Percentiles rank a stretch among this genome's conserved stretches.
Evolutionary conservation across 2,113 vertebrate species (phyloP).

Genomic region (Loxodonta africana): DNA sequence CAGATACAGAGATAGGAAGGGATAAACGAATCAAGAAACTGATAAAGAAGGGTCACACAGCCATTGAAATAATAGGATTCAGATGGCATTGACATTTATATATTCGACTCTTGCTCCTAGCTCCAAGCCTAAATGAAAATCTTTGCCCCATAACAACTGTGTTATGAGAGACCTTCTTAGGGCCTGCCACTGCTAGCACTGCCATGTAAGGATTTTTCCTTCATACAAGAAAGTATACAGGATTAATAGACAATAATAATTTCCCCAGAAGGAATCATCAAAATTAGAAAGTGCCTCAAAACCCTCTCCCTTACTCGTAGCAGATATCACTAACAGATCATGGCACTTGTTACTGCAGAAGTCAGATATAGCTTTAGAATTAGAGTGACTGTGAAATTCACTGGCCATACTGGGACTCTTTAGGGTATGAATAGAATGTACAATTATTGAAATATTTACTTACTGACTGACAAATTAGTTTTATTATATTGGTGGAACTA

Average conservation of each 20-base stretch:
- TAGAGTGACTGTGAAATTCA: background rate
- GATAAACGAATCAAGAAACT: background rate
- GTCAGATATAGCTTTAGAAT: background rate
- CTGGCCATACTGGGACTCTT: background rate
- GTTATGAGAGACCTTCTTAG: background rate
- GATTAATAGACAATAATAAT: background rate
- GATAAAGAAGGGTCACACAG: background rate
- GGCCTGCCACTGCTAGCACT: background rate
- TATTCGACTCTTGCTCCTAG: background rate
- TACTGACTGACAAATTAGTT: background rate
- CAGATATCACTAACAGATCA: background rate
- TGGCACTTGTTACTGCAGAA: background rate
- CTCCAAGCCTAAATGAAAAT: background rate
- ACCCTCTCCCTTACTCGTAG: background rate
- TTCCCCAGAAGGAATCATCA: background rate
- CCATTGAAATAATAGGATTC: background rate
- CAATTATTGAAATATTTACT: slow-evolving; percentile 11
- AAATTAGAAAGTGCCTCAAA: background rate
- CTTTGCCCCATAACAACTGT: background rate
- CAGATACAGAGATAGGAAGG: background rate
- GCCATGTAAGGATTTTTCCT: background rate
- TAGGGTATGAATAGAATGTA: background rate
- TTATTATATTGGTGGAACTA: background rate
- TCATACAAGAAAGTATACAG: background rate
- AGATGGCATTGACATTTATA: background rate